Base-by-base conservation (phyloP, 2,888 invertebrate species). In the Chymomyza procnemis region DNA sequence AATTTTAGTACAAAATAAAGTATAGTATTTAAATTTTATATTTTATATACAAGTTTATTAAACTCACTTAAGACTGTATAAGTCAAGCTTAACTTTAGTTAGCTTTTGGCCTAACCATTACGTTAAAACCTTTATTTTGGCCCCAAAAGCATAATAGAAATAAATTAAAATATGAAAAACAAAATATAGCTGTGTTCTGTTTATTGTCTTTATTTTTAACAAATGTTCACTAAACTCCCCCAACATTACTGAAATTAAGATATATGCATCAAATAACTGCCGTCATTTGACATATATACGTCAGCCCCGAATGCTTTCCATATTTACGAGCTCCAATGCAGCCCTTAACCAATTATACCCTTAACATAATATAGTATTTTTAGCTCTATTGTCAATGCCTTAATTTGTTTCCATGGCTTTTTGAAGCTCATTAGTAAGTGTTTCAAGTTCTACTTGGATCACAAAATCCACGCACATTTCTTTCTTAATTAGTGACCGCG, bases 401-500 rank as follows among this genome's bases (percentile, higher is more conserved):
- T 76, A 81, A 81, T 81, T 81, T 67, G 72, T 67, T 71, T 70
- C 78, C 67, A 76, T 62, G 67, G 47, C 47, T 69, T 60, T 57
- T 54, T 56, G 21, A 56, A 12, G 12, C 34, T 41, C 34, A 41
- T 73, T 77, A 71, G 75, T 76, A 78, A 78, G 80, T 55, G 19
- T 54, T 12, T 18, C 19, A 50, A 41, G 34, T 41, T 41, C 12
- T 50, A n/a, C 16, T 60, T 9, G 55, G 19, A 19, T 22, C 52
- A 26, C 52, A 50, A 50, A 22, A 57, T 26, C 56, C 55, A 60
- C 21, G 41, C 68, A 67, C 79, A 84, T 81, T 81, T 84, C n/a
- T 76, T 76, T 79, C 80, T 84, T 81, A 84, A 81, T 81, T 81
- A 84, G 85, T 68, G 71, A 34, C 61, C 56, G 69, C 34, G 34